Base-by-base conservation (phyloP, 2,113 vertebrate genomes). In the Callithrix jacchus region DNA sequence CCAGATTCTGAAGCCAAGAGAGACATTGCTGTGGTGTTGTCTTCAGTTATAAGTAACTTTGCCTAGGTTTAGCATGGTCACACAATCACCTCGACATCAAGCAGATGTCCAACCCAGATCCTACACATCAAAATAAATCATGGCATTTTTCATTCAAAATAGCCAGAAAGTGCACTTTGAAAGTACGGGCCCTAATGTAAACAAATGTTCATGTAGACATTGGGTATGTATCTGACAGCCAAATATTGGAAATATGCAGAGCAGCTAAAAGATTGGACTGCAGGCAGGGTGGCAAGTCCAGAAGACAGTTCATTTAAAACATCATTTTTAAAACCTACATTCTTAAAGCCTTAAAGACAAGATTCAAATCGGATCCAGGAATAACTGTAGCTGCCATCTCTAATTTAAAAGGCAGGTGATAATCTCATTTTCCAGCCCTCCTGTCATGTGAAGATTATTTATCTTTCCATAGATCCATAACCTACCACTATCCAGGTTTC, bases 291-390 rank as follows among this genome's bases (percentile, higher is more conserved):
- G 80, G 73, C n/a, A 76, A 71, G 35, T 80, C 61, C 73, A 93
- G 27, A 32, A 92, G 47, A 91, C 9, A 18, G 42, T 42, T 95
- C 87, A 56, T 68, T 94, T 73, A 89, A 95, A 93, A n/a, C 47
- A 86, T 83, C 80, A 68, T 80, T 84, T 80, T 71, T 25, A 18
- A 92, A 88, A 76, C 3, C 27, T 71, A 32, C 11, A 32, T 93
- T 91, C 61, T 93, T 89, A 82, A 74, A 92, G 45, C 14, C 76
- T 96, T 80, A n/a, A 95, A 88, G 35, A 92, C 56, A 90, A 95
- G 66, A 68, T 23, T 84, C 54, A 91, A n/a, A 84, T 84, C 25
- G 35, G 58, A 92, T n/a, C 52, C 86, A 84, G 42, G 27, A 84
- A 74, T 93, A 66, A 47, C 20, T 27, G 68, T 16, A 47, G 16